Evolutionary conservation across 2,113 vertebrate genomes (phyloP).

Genomic region (Nipponia nippon): DNA sequence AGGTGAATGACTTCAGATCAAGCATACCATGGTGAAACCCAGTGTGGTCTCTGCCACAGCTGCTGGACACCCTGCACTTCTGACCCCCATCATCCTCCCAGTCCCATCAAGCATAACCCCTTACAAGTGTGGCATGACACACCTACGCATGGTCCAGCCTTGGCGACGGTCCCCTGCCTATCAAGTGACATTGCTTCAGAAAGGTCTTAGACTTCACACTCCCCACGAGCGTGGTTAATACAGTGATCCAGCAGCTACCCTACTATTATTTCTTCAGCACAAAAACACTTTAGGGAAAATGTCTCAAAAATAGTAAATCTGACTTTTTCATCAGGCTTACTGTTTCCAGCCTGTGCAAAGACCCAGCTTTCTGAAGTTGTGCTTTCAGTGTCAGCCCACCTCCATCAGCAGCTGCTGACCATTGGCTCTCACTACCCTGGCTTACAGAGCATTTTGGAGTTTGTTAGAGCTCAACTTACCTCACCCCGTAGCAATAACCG

Average conservation of each 20-base stretch:
- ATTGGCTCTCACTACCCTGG: background rate
- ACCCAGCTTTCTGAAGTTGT: background rate
- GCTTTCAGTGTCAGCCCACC: background rate
- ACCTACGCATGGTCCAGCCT: background rate
- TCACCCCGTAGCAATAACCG: background rate
- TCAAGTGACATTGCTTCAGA: background rate
- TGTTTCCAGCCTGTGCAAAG: background rate
- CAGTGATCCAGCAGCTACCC: background rate
- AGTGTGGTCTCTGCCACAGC: accelerated
- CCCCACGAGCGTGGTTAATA: background rate
- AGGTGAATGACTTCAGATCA: background rate
- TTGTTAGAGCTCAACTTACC: background rate
- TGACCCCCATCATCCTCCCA: background rate
- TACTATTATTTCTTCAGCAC: background rate
- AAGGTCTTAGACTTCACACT: background rate
- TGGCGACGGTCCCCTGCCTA: background rate
- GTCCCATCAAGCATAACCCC: background rate
- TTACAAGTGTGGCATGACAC: background rate
- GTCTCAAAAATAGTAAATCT: background rate
- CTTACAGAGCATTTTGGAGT: background rate
- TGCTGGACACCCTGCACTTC: background rate
- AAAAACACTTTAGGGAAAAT: background rate
- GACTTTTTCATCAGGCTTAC: background rate
- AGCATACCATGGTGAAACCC: background rate
- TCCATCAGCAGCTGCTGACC: background rate